Evolutionary conservation across 2,797 vertebrate genomes (phyloP), one percentile per base, ranked within the genome.

Genomic region (Schizopygopsis malacanthus): DNA sequence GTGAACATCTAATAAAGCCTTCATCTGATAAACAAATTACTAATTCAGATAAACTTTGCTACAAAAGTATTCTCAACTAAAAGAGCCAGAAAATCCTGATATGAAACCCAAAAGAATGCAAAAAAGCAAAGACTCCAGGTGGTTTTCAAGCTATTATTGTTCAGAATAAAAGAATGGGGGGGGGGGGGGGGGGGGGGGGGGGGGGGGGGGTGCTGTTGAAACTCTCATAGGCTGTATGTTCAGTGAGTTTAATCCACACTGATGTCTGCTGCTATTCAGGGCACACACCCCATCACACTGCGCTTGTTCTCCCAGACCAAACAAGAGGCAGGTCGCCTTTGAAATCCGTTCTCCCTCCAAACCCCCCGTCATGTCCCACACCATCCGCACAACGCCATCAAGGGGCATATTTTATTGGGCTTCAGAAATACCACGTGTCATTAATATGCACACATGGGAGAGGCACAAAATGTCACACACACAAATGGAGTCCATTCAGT

Each of bases 351-450:
- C 85, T 84, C 85, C 75, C 59, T 88, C 80, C 80, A 41, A 86
- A 87, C 87, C 87, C 89, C 88, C 86, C 56, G 75, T 83, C 85
- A 61, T 6, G 69, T 88, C 85, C 82, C 84, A 86, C 88, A 86
- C 88, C 85, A 87, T 87, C 85, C 86, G 79, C 88, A 89, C 77
- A 71, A 87, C 67, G 83, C 85, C 88, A 91, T 92, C 90, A 91
- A 91, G 90, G 88, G 86, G 91, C 89, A 92, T 92, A 91, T 90
- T 91, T 90, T 87, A 91, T 91, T 90, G 86, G 88, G 85, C 87
- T 90, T 90, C 88, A 90, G 88, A 92, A 92, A 91, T 90, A 92
- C 87, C 91, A 92, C 85, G 75, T 84, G 81, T 89, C 89, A 90
- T 92, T 90, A 91, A 91, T 90, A 90, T 85, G 85, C 87, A 87